These are phyloP conservation scores for Sebastes vulpes DNA, from an alignment of 2,797 vertebrate species.

Conservation along the genomic window DNA sequence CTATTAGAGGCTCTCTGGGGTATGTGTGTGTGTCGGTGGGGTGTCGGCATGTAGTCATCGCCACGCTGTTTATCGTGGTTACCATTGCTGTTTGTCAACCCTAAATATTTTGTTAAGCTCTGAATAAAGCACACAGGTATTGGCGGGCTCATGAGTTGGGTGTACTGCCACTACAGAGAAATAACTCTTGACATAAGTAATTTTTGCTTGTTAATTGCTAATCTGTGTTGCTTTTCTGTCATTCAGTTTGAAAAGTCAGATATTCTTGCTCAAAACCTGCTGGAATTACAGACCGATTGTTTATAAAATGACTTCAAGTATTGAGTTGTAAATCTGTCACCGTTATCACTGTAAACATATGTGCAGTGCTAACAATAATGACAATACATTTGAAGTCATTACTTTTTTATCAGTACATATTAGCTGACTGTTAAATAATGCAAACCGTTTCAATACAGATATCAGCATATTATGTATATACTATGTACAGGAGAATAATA, in stretches of 20 bases:
- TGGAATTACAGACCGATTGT: accelerated
- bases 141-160: neutral
- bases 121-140: neutral
- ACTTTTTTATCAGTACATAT: neutral
- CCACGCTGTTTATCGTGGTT: neutral
- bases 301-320: neutral
- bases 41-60: neutral
- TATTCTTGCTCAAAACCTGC: neutral
- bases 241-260: neutral
- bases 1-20: neutral
- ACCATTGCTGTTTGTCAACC: neutral
- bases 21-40: neutral
- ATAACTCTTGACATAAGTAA: neutral
- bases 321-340: neutral
- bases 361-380: neutral
- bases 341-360: neutral
- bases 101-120: neutral
- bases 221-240: neutral
- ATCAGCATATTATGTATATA: neutral
- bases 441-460: neutral
- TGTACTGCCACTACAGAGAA: neutral
- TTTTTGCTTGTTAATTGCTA: neutral
- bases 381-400: neutral
- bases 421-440: neutral
- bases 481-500: neutral